Evolutionary conservation across 2,888 invertebrate species (phyloP).

Genomic region (Acleris cristana): DNA sequence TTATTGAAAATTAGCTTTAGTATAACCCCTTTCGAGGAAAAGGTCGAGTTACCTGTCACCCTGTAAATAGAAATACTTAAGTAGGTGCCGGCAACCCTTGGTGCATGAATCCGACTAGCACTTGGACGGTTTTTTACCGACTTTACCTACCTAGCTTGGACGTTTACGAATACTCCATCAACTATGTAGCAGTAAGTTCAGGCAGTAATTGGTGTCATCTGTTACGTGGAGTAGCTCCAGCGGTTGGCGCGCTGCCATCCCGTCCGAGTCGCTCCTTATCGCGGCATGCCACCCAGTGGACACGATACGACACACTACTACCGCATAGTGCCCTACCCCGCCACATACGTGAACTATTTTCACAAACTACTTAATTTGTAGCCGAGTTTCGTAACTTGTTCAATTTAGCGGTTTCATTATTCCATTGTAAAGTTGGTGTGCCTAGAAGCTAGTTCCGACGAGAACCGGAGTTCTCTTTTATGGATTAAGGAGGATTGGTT

Average conservation of each 20-base stretch:
- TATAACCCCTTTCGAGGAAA: no score
- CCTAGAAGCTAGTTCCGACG: slow-evolving; percentile 8
- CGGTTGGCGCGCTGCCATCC: slow-evolving; percentile 39
- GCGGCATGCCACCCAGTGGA: slow-evolving; percentile 30
- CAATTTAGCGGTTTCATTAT: slow-evolving; percentile 11
- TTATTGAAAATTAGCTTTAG: no score
- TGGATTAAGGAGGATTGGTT: slow-evolving; percentile 15
- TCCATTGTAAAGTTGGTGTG: slow-evolving; percentile 7
- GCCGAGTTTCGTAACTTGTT: slow-evolving; percentile 20
- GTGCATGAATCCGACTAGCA: no score
- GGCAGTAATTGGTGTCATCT: slow-evolving; percentile 47
- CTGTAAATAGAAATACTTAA: no score
- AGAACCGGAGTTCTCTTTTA: slow-evolving; percentile 5
- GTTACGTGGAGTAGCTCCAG: slow-evolving; percentile 47
- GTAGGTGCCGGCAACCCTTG: no score
- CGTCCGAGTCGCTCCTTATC: slow-evolving; percentile 38
- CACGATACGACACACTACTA: slow-evolving; percentile 18
- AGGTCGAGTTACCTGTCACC: no score
- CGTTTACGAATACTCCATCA: slow-evolving; percentile 39
- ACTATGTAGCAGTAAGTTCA: slow-evolving; percentile 33
- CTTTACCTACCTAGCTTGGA: no score
- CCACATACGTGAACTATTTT: slow-evolving; percentile 30
- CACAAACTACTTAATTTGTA: slow-evolving; percentile 29
- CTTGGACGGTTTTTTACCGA: no score
- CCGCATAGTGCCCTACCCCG: neutral